Base-by-base conservation (phyloP, 2,888 invertebrate genomes). In the Cylloceria caligata region DNA sequence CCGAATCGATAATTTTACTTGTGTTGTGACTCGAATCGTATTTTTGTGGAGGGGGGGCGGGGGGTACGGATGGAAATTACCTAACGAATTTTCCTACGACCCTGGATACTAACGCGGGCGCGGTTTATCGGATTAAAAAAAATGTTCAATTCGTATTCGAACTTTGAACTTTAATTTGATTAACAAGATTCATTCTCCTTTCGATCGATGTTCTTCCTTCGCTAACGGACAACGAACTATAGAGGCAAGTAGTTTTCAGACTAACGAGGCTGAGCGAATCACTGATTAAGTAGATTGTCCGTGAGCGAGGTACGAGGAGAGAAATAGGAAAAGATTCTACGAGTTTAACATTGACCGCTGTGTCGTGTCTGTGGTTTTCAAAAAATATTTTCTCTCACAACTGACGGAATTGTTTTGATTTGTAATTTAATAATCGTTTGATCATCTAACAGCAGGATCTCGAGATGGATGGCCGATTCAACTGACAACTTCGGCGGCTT, bases 221-320 rank as follows among this genome's bases (percentile, higher is more conserved):
- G 49, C 24, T 78, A 71, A 21, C 39, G 80, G 68, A 80, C 79
- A 80, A 83, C 83, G 62, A 76, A 36, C 13, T 65, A 60, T 21
- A 49, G 79, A 84, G 84, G 83, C 73, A 79, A 78, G 76, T 83
- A 84, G 79, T 52, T 76, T 27, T 11, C n/a, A 11, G 42, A 57
- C 2, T 60, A 72, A 60, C 16, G 45, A 60, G 30, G 57, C 16
- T 45, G 13, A 45, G 9, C 11, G 5, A 49, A 52, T 52, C 21
- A 34, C 19, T 21, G 42, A 45, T 21, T 11, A 45, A 21, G 24
- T 27, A 13, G 47, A 71, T 30, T 49, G 60, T 67, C 9, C 13
- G 24, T 57, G 9, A 72, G 19, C 11, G 74, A 72, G 13, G 11
- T 67, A 71, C 16, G 49, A 57, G 24, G 13, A 39, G 30, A 64